Base-by-base conservation (phyloP, 2,797 vertebrate species). In the Telmatherina bonti region DNA sequence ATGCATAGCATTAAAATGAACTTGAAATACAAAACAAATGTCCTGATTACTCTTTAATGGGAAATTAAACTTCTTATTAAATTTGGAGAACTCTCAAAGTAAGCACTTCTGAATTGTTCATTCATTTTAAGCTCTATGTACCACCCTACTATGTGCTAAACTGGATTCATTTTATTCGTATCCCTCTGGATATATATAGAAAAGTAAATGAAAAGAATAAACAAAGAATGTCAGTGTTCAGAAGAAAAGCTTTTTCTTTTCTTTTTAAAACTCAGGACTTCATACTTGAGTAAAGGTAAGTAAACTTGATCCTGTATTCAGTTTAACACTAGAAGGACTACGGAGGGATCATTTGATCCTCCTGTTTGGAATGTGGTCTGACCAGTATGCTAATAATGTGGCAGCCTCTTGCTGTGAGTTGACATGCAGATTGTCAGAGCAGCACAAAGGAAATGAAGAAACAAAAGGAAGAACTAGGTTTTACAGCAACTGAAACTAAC, bases 291-390 rank as follows among this genome's bases (percentile, higher is more conserved):
- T 62, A 54, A 67, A 72, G 61, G 70, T 67, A 66, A 79, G 47
- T 70, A 73, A 76, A 72, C 35, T 31, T 53, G 16, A n/a, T 52
- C 22, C 7, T 31, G 49, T 60, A 38, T 75, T 66, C 66, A 81
- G 61, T 27, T 64, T 4, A 58, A 63, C 52, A 70, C 30, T 70
- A 53, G n/a, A n/a, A n/a, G n/a, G n/a, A n/a, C n/a, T n/a, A n/a
- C n/a, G n/a, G n/a, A n/a, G n/a, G n/a, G n/a, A n/a, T n/a, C n/a
- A n/a, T n/a, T n/a, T n/a, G n/a, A n/a, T n/a, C n/a, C n/a, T n/a
- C n/a, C n/a, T n/a, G n/a, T n/a, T n/a, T n/a, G n/a, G n/a, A n/a
- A n/a, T n/a, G n/a, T n/a, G n/a, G n/a, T n/a, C n/a, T n/a, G n/a
- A n/a, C n/a, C n/a, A n/a, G n/a, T n/a, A n/a, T n/a, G n/a, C n/a